These are phyloP conservation scores for Fragariocoptes setiger DNA, from an alignment of 1,140 invertebrate genomes.

Conservation along the genomic window DNA sequence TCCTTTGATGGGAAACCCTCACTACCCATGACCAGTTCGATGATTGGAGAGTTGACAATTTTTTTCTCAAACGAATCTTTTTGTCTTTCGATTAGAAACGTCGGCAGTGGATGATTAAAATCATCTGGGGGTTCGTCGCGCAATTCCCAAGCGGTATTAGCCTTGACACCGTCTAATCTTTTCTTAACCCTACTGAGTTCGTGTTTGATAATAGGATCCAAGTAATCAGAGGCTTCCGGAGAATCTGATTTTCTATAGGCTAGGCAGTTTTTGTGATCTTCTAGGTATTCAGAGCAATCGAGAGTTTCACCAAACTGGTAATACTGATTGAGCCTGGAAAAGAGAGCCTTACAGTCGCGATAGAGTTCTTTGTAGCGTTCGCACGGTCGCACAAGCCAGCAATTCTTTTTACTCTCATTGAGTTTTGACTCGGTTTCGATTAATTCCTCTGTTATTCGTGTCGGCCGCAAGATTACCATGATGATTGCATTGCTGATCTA, in stretches of 20 bases:
- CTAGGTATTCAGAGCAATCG: not conserved
- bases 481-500: too few species aligned
- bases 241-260: not conserved
- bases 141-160: not conserved
- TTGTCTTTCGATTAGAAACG: not conserved
- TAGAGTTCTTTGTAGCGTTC: not conserved
- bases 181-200: not conserved
- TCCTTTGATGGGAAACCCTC: slow-evolving; percentile 46
- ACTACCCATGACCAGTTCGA: too few species aligned
- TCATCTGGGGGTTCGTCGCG: not conserved
- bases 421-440: too few species aligned
- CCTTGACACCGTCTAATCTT: not conserved
- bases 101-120: not conserved
- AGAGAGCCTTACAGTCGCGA: not conserved
- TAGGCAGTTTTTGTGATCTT: not conserved
- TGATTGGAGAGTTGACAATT: too few species aligned
- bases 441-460: too few species aligned
- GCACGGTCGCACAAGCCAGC: not conserved
- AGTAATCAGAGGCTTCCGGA: too few species aligned
- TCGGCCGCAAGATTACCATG: too few species aligned
- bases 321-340: not conserved
- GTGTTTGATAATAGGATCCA: not conserved
- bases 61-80: too few species aligned
- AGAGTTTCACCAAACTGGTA: not conserved
- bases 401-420: too few species aligned